Evolutionary conservation across 2,888 invertebrate species (phyloP), one percentile per base, ranked within the genome.

Genomic region (Neoascia interrupta): DNA sequence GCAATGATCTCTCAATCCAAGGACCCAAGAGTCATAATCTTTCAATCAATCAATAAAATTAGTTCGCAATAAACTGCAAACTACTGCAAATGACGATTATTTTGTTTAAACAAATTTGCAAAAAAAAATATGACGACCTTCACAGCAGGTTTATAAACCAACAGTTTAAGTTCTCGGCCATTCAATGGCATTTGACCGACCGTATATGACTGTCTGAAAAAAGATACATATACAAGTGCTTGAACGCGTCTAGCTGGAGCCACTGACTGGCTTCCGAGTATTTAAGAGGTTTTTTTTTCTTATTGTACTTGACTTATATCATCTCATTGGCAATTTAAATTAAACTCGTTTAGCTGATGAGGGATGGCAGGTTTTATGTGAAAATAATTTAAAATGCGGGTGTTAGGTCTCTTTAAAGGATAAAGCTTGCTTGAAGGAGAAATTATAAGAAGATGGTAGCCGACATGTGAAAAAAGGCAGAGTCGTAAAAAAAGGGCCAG

Each of bases 161-260:
- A 34, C 13, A 21, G 56, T 56, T 56, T 28, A 60, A 60, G 60
- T 60, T 60, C 60, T 60, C 18, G 60, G 60, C 45, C 36, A 60
- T 47, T 60, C 18, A 19, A 47, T 60, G 47, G 45, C 60, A 26
- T 26, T 36, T 60, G 45, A 47, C 41, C 43, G 43, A n/a, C n/a
- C n/a, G n/a, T n/a, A n/a, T n/a, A n/a, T n/a, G n/a, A n/a, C n/a
- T n/a, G n/a, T 26, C 47, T 36, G 45, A 47, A 34, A 58, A 23
- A 23, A 34, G 10, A 60, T n/a, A n/a, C n/a, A n/a, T n/a, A n/a
- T n/a, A n/a, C n/a, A n/a, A n/a, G n/a, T 11, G 45, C 31, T 43
- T 58, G 31, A 58, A 6, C 19, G 31, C 58, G 43, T 34, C 58
- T 43, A 21, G 21, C 36, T 60, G 60, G 36, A 60, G 60, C 36